Evolutionary conservation across 2,888 invertebrate species (phyloP).

Genomic region (Drosophila paracracens): DNA sequence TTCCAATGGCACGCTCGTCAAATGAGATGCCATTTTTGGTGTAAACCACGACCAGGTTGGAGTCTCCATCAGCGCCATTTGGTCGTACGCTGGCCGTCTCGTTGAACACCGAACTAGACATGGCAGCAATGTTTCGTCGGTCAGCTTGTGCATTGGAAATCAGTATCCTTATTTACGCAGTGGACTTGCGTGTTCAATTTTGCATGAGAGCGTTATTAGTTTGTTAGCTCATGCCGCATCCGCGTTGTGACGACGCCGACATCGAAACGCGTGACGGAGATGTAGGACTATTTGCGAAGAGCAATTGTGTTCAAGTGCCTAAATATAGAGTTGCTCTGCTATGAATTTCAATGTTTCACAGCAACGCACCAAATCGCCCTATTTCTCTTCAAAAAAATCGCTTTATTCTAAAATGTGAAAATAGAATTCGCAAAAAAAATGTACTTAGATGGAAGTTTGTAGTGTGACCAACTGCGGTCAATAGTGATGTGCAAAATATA

Average conservation of each 20-base stretch:
- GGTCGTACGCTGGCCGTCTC: slow-evolving; percentile 70
- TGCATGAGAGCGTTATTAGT: slow-evolving; percentile 36
- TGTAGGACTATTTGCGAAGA: slow-evolving; percentile 13
- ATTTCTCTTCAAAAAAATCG: slow-evolving; percentile 33
- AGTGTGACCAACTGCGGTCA: slow-evolving; percentile 54
- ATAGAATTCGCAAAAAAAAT: slow-evolving; percentile 69
- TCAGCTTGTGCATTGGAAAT: slow-evolving; percentile 21
- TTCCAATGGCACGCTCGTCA: slow-evolving; percentile 92
- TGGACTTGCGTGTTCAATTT: slow-evolving; percentile 21
- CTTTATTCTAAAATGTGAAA: slow-evolving; percentile 54
- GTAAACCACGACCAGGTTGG: slow-evolving; percentile 91
- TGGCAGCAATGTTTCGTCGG: slow-evolving; percentile 42
- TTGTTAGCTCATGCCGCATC: slow-evolving; percentile 64
- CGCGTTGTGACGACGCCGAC: slow-evolving; percentile 77
- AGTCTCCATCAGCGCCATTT: slow-evolving; percentile 69
- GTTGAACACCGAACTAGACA: slow-evolving; percentile 84
- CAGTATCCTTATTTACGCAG: slow-evolving; percentile 1
- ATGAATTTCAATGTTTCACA: slow-evolving; percentile 11
- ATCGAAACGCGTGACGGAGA: slow-evolving; percentile 36
- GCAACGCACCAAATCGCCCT: slow-evolving; percentile 15
- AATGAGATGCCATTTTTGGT: slow-evolving; percentile 94
- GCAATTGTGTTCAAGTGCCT: slow-evolving; percentile 21
- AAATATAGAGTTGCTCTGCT: slow-evolving; percentile 34
- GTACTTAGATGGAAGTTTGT: slow-evolving; percentile 24
- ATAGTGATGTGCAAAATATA: slow-evolving; percentile 22